Evolutionary conservation across 2,888 invertebrate species (phyloP), one percentile per base, ranked within the genome.

Genomic region (Nomada lathburiana): DNA sequence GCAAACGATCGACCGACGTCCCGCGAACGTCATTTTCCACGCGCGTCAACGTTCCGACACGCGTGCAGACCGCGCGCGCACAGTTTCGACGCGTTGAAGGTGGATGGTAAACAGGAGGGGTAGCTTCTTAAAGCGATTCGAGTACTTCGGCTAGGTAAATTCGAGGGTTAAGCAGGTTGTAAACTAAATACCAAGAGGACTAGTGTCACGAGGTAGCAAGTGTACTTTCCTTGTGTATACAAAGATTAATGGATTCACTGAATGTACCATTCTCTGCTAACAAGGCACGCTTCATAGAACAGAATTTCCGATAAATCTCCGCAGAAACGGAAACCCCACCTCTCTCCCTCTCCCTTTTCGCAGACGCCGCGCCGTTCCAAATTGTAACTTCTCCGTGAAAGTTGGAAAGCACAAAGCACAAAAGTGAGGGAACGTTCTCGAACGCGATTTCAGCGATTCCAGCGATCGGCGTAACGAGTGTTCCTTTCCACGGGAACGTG

Each of bases 21-120:
- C 50, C 62, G 69, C 75, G 68, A 76, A 76, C 67, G 80, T 76
- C 71, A 71, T 76, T 78, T 77, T 70, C 57, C 67, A 16, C 11
- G n/a, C 18, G 52, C 18, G 5, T 53, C 52, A n/a, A 53, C 52
- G n/a, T 53, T 53, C 36, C 36, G 36, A 36, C 36, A 36, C 36
- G 36, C 36, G 36, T 36, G 36, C 36, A 7, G 36, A 36, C 26
- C 26, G 26, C 26, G 26, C 26, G 26, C 26, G 26, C 26, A 26
- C 36, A 36, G 36, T 7, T 36, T 7, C 36, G 36, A 36, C 36
- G 36, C 36, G 36, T 36, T 7, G 36, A 7, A 36, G 36, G 36
- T 5, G 36, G 36, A 36, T 36, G 36, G 1, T 36, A 36, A 36
- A 36, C 36, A 36, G 36, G 36, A 2, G 1, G 7, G 36, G 36